phyloP scores from a whole-genome alignment of 1,140 invertebrate genomes.

The Zaprionus capensis region DNA sequence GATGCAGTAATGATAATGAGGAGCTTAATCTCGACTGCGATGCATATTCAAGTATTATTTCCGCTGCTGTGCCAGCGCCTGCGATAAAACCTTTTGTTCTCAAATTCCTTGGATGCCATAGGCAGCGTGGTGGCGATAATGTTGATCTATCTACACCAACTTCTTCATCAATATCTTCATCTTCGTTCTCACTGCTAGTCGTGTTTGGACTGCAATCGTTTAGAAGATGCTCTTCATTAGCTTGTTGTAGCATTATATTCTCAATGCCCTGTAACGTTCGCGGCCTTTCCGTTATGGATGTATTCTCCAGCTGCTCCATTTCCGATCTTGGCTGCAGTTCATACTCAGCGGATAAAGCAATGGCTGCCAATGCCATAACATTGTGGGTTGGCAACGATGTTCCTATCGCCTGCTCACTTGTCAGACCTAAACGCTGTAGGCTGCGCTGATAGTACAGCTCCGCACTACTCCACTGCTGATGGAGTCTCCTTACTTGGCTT shows the following conservation, averaged over 20 bases:
- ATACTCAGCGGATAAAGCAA: conserved; percentile 61
- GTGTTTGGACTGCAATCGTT: conserved; percentile 18
- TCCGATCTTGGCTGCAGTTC: background rate
- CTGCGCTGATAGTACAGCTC: conserved; percentile 66
- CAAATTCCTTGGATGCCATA: conserved; percentile 64
- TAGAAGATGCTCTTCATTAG: conserved; percentile 17
- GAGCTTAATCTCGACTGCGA: conserved; percentile 38
- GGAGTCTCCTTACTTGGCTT: conserved; percentile 53
- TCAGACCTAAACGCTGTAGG: conserved; percentile 61
- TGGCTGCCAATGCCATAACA: conserved; percentile 69
- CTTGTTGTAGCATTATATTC: conserved; percentile 58
- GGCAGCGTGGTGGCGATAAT: conserved; percentile 44
- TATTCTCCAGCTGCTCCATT: background rate
- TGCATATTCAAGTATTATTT: conserved; percentile 73
- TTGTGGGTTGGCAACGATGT: conserved; percentile 46
- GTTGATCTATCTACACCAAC: background rate
- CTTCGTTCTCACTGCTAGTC: conserved; percentile 16
- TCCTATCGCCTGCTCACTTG: background rate
- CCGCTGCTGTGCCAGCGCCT: conserved; percentile 59
- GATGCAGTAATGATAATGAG: background rate
- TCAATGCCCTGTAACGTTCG: conserved; percentile 60
- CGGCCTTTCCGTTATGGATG: conserved; percentile 13
- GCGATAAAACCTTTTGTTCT: background rate
- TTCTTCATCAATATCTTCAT: background rate
- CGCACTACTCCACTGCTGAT: conserved; percentile 67